Base-by-base conservation (phyloP, 2,113 vertebrate species). In the Excalfactoria chinensis region DNA sequence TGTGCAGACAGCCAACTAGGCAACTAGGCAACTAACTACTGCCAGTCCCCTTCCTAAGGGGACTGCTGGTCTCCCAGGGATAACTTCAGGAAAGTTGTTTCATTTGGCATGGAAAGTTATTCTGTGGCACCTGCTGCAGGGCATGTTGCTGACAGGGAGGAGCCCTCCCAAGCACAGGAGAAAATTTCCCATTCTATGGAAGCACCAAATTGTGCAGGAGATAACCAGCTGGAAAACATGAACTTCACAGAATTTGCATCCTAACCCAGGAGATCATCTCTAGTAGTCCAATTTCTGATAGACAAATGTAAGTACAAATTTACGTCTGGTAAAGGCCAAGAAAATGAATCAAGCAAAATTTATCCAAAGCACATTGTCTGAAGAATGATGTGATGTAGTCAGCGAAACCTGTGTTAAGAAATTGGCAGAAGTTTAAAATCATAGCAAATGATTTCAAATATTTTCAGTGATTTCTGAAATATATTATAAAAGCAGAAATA, bases 381-480 rank as follows among this genome's bases (percentile, higher is more conserved):
- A 48, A 3, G 2, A 77, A 66, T 53, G 51, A 28, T 53, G 51
- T 23, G 63, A 74, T 51, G 20, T 3, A 34, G 10, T 23, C 4
- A 78, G 56, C 40, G 72, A 80, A 93, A 79, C 23, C 51, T n/a
- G 13, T 1, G 34, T 14, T 26, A 83, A 79, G 91, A 77, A 80
- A 93, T 87, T 63, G 77, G 55, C 22, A 32, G n/a, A 59, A 86
- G 76, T 64, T 64, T 86, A 89, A 93, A 94, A 95, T 76, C 70
- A 85, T 4, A 83, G 78, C 68, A 96, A 59, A 84, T 35, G 59
- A 89, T 90, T 92, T 66, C 28, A 56, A 79, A 85, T 68, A 60
- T 9, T 85, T 73, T 7, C 90, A 80, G 51, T 32, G 67, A 68
- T 86, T 88, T 79, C 91, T 90, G 69, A 48, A 30, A 51, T 48